Evolutionary conservation across 2,888 invertebrate species (phyloP), one percentile per base, ranked within the genome.

Genomic region (Drosophila buzzatii): DNA sequence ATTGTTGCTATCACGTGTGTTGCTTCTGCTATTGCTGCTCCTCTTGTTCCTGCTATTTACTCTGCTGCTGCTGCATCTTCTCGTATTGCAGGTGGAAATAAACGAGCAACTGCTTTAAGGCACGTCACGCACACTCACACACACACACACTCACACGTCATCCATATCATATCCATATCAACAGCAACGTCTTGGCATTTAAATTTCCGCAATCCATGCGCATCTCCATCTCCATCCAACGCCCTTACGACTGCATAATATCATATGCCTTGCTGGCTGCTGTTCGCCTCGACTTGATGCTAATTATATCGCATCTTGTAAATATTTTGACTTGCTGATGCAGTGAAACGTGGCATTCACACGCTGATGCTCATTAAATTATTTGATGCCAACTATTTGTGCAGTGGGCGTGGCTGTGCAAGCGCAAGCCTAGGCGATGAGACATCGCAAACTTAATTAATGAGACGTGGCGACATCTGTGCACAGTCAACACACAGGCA

Each of bases 341-440:
- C 16, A 33, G 79, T 79, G 73, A 65, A 73, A 73, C 77, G 82
- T 81, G 84, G 70, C 71, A 67, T 69, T 81, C 70, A 69, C 77
- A 79, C 70, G 69, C 41, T 60, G 77, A n/a, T 60, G 84, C 79
- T 89, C 84, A 85, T 89, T 89, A 88, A 85, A 81, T 86, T 85
- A 86, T 86, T 81, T 83, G 81, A 67, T 75, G 74, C 58, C 76
- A 80, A 85, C 85, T 85, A 73, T 73, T 70, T 55, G 57, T 39
- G 41, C 37, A 62, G 53, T 59, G 63, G 70, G 69, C 33, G 63
- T 64, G 55, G 35, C 45, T 49, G 31, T 41, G 33, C 7, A 31
- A 49, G 16, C 8, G 18, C 39, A 39, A 16, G 52, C 37, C 44
- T 58, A 27, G 44, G 49, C 42, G 44, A 20, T 9, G 31, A 35